phyloP scores from a whole-genome alignment of 2,113 vertebrate genomes.

The Eulemur macaco region DNA sequence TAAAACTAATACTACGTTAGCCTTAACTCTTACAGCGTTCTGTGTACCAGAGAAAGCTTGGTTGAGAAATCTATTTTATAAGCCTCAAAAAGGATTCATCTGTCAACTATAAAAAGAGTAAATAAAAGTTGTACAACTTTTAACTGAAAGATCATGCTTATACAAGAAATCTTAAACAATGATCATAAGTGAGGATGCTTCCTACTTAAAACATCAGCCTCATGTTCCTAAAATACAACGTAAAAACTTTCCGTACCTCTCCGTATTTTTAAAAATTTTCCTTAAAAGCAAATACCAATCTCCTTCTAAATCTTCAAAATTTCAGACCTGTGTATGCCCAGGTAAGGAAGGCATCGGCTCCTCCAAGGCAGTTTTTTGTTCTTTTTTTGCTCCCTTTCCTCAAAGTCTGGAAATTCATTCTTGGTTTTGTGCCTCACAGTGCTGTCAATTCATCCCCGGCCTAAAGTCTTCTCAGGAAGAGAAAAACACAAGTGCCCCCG shows the following conservation, averaged over 20 bases:
- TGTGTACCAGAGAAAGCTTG: neutral
- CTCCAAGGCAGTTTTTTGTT: neutral
- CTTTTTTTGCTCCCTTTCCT: neutral
- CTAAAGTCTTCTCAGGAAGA: neutral
- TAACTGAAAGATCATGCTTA: neutral
- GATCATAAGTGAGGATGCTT: neutral
- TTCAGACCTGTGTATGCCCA: neutral
- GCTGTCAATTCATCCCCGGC: slow-evolving; percentile 33
- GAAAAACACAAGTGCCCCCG: neutral
- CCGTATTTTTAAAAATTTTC: neutral
- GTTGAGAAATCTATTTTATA: neutral
- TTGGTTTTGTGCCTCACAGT: neutral
- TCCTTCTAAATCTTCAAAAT: neutral
- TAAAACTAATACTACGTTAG: neutral
- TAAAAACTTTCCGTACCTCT: neutral
- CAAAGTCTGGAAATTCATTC: neutral
- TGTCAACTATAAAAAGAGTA: neutral
- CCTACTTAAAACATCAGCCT: neutral
- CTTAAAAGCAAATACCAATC: neutral
- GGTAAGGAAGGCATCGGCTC: neutral
- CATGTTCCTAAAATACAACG: neutral
- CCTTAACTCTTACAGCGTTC: neutral
- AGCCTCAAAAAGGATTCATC: neutral
- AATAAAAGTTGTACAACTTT: neutral
- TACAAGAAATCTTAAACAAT: neutral